Evolutionary conservation across 2,888 invertebrate species (phyloP), one percentile per base, ranked within the genome.

Genomic region (Cephus pygmeus): DNA sequence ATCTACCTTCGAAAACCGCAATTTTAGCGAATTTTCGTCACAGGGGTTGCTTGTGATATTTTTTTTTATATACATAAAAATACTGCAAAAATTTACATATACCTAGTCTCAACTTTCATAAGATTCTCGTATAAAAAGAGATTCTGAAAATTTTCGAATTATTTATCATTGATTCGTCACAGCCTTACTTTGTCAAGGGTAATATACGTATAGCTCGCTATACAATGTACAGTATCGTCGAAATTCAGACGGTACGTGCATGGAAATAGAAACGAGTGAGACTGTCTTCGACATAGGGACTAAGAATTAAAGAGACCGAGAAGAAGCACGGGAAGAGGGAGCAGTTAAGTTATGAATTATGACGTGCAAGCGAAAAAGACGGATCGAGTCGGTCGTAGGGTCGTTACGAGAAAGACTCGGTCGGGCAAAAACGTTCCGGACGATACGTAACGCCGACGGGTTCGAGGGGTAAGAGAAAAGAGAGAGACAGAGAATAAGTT

Each of bases 341-440:
- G 90, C 90, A 88, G 91, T 91, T 91, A 90, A 87, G 86, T 89
- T 90, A 90, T 91, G 91, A 91, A 89, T 91, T 91, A 91, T 89
- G 90, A 88, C 87, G 87, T 84, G 85, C 85, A 83, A 83, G 80
- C 76, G 79, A 81, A 81, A 82, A 83, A 83, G 88, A 90, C 84
- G 87, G 83, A 88, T 88, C 87, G 88, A 85, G 86, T 85, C 82
- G 85, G 85, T 85, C 87, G 86, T 85, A 82, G 85, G 87, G 86
- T 89, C 88, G 87, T 89, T 88, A 88, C 86, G 85, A 86, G 83
- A 77, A 79, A 81, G 78, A 75, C 82, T 83, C 82, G 82, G 79
- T 82, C 77, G 81, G 82, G 86, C 87, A 87, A 89, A 88, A 88
- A 87, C 76, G 76, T 40, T 30, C 74, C 9, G 76, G 71, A 73